Percentiles rank a stretch among this genome's conserved stretches.
phyloP scores from a whole-genome alignment of 2,888 invertebrate species.

The Therioaphis trifolii region DNA sequence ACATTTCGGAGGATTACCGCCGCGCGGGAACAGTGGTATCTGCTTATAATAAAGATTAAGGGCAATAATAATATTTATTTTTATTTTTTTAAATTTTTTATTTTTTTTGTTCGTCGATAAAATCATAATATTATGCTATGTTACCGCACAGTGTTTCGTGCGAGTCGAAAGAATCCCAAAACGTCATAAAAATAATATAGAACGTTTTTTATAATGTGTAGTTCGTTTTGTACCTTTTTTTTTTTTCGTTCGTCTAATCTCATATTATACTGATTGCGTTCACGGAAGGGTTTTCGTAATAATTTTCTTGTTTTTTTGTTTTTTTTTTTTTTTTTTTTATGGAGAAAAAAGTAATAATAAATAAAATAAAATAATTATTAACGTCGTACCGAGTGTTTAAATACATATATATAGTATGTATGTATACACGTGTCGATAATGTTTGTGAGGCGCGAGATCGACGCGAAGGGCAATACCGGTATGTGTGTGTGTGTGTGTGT shows the following conservation, averaged over 20 bases:
- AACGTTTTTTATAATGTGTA: not conserved
- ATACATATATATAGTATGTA: slow-evolving; percentile 4
- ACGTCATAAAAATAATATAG: not conserved
- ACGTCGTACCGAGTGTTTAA: slow-evolving; percentile 9
- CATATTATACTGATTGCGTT: not conserved
- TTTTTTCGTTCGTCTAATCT: not conserved
- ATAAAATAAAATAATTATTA: not conserved
- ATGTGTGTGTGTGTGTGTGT: not conserved
- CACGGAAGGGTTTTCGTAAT: not conserved
- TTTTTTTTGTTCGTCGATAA: too few relatives aligned
- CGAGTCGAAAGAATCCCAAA: not conserved
- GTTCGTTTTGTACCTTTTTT: not conserved
- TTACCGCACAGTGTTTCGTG: too few relatives aligned
- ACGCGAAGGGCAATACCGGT: slow-evolving; percentile 35
- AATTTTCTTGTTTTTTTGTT: not conserved
- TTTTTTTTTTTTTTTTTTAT: slow-evolving; percentile 15
- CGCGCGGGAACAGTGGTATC: too few relatives aligned
- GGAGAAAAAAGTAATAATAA: not conserved
- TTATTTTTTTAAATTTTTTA: too few relatives aligned
- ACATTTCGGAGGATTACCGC: too few relatives aligned
- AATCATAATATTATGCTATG: too few relatives aligned
- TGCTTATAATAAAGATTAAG: too few relatives aligned
- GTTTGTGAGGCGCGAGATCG: slow-evolving; percentile 39
- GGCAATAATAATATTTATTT: too few relatives aligned
- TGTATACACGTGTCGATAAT: not conserved